Evolutionary conservation across 2,797 vertebrate species (phyloP), one percentile per base, ranked within the genome.

Genomic region (Lerista edwardsae): DNA sequence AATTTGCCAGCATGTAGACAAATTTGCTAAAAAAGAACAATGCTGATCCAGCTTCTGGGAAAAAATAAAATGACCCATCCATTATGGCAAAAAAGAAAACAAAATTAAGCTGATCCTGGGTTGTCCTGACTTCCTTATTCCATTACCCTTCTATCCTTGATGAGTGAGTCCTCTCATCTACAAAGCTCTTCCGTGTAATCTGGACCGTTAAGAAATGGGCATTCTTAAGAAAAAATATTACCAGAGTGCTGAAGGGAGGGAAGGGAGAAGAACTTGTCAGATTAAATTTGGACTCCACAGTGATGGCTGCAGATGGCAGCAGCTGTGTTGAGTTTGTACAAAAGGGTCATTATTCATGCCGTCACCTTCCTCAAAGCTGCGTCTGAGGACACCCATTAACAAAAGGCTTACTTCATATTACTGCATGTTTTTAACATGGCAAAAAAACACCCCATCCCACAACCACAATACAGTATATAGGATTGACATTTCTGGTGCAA

Each of bases 191-290:
- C 85, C 57, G 80, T 44, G 44, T 69, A 39, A 74, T 86, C 78
- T 81, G 84, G n/a, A 68, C 85, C 11, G 27, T 41, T 82, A 51
- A 72, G 77, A 89, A 71, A 62, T 0, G 15, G 78, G 3, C 19
- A 0, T 83, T n/a, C n/a, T n/a, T n/a, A n/a, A n/a, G n/a, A n/a
- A 51, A 78, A 87, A 86, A 82, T 84, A 79, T 87, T 87, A 71
- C 1, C 55, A 79, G 81, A 1, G 59, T 76, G 77, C 34, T 3
- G 2, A 75, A 77, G 65, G 75, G 67, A 55, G 61, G 79, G 29
- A 68, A 67, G 77, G 55, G 71, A 67, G 29, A 80, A 68, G 71
- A 80, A 72, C 72, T 6, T 0, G 10, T 68, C 19, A 15, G 77
- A 2, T 83, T 25, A 51, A 61, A 59, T 75, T 69, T 19, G n/a